Percentiles rank a stretch among this genome's conserved stretches.
Conservation (phyloP, 2,888 invertebrate species). For the Acronicta alni region DNA sequence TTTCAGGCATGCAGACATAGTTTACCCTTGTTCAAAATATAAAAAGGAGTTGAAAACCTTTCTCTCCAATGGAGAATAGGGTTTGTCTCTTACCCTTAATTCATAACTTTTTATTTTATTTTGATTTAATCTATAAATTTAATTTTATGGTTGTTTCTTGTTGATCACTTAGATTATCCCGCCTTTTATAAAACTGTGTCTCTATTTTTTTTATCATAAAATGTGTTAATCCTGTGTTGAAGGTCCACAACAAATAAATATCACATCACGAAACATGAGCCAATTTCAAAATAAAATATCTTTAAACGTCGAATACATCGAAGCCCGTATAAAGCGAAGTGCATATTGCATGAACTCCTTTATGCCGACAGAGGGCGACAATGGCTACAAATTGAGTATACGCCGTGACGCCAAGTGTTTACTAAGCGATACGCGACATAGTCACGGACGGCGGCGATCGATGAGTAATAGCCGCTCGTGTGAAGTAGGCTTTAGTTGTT, state of each 20-base stretch:
- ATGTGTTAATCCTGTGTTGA: no score
- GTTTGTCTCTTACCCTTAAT: no score
- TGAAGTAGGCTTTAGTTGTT: conserved; percentile 43
- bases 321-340: conserved; percentile 52
- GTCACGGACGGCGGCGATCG: conserved; percentile 50
- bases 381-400: conserved; percentile 75
- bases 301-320: conserved; percentile 23
- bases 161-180: no score
- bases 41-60: no score
- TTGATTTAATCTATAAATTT: no score
- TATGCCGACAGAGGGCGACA: conserved; percentile 63
- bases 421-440: conserved; percentile 66
- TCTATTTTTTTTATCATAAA: no score
- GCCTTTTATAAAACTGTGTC: no score
- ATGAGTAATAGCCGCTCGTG: conserved; percentile 59
- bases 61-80: no score
- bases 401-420: conserved; percentile 68
- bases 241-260: background rate
- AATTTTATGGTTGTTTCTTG: no score
- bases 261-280: conserved; percentile 16
- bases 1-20: no score
- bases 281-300: conserved; percentile 43
- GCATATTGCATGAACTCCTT: conserved; percentile 63
- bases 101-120: no score
- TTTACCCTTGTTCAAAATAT: no score